These are phyloP conservation scores for Battus philenor DNA, from an alignment of 1,140 invertebrate genomes.

Conservation along the genomic window DNA sequence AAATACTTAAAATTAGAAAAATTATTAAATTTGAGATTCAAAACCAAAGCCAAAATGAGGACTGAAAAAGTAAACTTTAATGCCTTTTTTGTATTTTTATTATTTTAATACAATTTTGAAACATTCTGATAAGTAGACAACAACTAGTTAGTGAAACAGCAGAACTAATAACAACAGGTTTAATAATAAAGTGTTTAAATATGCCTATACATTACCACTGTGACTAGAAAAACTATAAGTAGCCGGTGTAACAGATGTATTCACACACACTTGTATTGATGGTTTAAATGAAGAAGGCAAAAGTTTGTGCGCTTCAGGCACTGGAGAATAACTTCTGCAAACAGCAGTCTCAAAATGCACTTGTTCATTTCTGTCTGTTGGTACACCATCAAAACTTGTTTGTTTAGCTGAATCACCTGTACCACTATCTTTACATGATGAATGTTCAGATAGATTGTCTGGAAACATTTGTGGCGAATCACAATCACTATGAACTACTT, in stretches of 20 bases:
- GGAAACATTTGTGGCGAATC: slow-evolving; percentile 66
- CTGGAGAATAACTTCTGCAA: slow-evolving; percentile 63
- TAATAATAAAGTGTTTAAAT: slow-evolving; percentile 31
- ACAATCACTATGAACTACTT: slow-evolving; percentile 70
- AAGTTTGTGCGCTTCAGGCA: slow-evolving; percentile 70
- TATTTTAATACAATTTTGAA: neutral
- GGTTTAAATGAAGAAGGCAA: slow-evolving; percentile 71
- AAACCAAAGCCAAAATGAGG: slow-evolving; percentile 9
- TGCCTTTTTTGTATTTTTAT: neutral
- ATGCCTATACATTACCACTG: slow-evolving; percentile 63
- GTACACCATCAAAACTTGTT: slow-evolving; percentile 75
- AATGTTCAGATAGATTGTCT: slow-evolving; percentile 75
- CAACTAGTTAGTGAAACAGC: slow-evolving; percentile 55
- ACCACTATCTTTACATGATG: slow-evolving; percentile 81
- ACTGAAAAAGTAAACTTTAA: slow-evolving; percentile 3
- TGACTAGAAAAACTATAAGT: slow-evolving; percentile 75
- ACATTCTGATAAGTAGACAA: slow-evolving; percentile 16
- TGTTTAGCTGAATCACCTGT: slow-evolving; percentile 81
- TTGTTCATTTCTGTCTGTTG: slow-evolving; percentile 61
- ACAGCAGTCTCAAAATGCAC: slow-evolving; percentile 66
- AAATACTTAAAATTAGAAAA: slow-evolving; percentile 8
- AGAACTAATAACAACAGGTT: slow-evolving; percentile 33
- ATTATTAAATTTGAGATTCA: slow-evolving; percentile 15
- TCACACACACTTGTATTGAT: slow-evolving; percentile 72
- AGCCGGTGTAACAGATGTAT: slow-evolving; percentile 70